Conservation (phyloP, 2,888 invertebrate species). For the Apotomis capreana region DNA sequence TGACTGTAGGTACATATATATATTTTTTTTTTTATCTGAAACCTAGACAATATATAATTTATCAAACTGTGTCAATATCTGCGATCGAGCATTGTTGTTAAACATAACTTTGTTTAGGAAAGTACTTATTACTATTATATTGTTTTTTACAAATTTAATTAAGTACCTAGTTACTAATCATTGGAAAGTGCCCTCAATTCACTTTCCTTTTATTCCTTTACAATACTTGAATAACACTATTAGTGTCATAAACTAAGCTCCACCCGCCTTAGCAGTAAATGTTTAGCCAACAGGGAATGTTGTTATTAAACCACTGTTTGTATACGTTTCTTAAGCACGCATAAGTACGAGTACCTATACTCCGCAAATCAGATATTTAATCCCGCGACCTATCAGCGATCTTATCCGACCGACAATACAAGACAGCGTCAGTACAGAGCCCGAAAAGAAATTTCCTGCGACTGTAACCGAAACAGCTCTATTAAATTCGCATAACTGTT, state of each 20-base stretch:
- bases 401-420: constrained; percentile 13
- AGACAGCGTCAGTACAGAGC: constrained; percentile 1
- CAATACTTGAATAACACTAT: constrained; percentile 18
- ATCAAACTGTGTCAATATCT: too few species aligned
- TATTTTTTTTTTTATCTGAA: too few species aligned
- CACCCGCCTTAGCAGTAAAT: constrained; percentile 2
- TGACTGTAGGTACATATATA: too few species aligned
- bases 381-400: constrained; percentile 22
- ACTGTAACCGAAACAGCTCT: constrained; percentile 21
- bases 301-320: background rate
- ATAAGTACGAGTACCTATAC: background rate
- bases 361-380: constrained; percentile 19
- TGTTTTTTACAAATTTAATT: background rate
- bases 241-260: constrained; percentile 6
- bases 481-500: constrained; percentile 26
- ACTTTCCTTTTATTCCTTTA: constrained; percentile 21
- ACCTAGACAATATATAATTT: too few species aligned
- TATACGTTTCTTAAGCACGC: background rate
- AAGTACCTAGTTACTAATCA: background rate
- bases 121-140: too few species aligned
- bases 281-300: background rate
- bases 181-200: background rate
- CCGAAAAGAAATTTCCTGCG: constrained; percentile 9
- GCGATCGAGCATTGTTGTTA: too few species aligned
- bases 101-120: too few species aligned